Conservation (phyloP, 2,888 invertebrate species). For the Oeneis ivallda region DNA sequence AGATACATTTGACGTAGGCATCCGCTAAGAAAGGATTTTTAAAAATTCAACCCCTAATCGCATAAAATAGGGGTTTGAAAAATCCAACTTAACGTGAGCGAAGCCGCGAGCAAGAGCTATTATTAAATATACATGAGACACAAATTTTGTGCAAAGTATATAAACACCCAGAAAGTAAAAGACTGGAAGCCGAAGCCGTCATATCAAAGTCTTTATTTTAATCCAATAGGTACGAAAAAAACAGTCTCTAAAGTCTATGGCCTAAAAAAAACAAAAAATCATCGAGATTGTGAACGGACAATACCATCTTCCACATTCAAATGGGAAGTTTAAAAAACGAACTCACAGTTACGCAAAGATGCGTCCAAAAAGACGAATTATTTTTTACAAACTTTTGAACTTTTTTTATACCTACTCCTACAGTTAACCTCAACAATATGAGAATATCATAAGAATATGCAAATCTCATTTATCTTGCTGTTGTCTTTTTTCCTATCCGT, state of each 20-base stretch:
- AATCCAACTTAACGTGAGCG: too few relatives aligned
- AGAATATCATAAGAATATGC: constrained; percentile 76
- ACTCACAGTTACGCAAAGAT: constrained; percentile 65
- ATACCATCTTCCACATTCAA: constrained; percentile 13
- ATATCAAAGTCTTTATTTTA: too few relatives aligned
- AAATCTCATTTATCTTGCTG: constrained; percentile 70
- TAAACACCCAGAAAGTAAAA: too few relatives aligned
- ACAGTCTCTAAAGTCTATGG: background rate
- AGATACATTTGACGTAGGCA: too few relatives aligned
- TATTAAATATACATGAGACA: too few relatives aligned
- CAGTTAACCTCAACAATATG: constrained; percentile 58
- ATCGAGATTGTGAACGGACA: background rate
- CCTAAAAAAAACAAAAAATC: constrained; percentile 7
- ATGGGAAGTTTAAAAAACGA: constrained; percentile 58
- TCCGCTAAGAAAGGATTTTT: too few relatives aligned
- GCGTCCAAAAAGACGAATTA: constrained; percentile 60
- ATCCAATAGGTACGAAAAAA: background rate
- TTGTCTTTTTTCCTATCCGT: constrained; percentile 47
- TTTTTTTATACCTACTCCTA: constrained; percentile 55
- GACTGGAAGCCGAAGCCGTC: too few relatives aligned
- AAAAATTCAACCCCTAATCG: too few relatives aligned
- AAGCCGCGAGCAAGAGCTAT: too few relatives aligned
- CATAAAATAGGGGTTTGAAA: too few relatives aligned
- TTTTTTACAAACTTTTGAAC: constrained; percentile 42
- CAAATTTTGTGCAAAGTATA: too few relatives aligned